Base-by-base conservation (phyloP, 2,888 invertebrate genomes). In the Epinotia demarniana region DNA sequence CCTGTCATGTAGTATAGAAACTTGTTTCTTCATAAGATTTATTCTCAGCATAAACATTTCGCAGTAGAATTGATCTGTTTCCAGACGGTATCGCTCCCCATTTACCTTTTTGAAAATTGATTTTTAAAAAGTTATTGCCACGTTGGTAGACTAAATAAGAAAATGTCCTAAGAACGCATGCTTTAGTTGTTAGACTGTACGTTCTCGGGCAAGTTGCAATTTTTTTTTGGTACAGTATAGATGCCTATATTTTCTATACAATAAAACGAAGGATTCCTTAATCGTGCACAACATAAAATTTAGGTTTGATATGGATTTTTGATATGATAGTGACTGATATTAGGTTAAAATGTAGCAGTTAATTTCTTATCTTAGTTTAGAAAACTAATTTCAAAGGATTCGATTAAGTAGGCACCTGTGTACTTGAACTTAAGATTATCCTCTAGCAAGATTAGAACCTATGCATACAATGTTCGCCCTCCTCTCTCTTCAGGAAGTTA, bases 391-490 rank as follows among this genome's bases (percentile, higher is more conserved):
- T 70, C 39, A 63, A 71, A 70, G 62, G 60, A 75, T 18, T 53
- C 64, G 60, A 66, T 23, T 60, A 66, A 60, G 58, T 49, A 33
- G 23, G 33, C 46, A 53, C 23, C 3, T 3, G 2, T 1, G 23
- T 66, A 53, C 49, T 71, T 61, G 46, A 60, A 74, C 46, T 58
- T 66, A 66, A 71, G 55, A 70, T 75, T 71, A 67, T 61, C 12
- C 43, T 43, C 23, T 1, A 11, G 27, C 57, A 16, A 58, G 39
- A 66, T 75, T 67, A 62, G 67, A n/a, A n/a, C n/a, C n/a, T 67
- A 75, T 75, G 67, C 75, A 72, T 57, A 63, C 61, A 33, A 60
- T 19, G 71, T 46, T 61, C 61, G 60, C 64, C 18, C 57, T 43
- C 43, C 60, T 71, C 66, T 70, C 70, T 18, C 66, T 27, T 46